A percentile compares a stretch with the other conserved stretches of the same genome.
Conservation (phyloP, 1,140 invertebrate species). For the Ephestia elutella region DNA sequence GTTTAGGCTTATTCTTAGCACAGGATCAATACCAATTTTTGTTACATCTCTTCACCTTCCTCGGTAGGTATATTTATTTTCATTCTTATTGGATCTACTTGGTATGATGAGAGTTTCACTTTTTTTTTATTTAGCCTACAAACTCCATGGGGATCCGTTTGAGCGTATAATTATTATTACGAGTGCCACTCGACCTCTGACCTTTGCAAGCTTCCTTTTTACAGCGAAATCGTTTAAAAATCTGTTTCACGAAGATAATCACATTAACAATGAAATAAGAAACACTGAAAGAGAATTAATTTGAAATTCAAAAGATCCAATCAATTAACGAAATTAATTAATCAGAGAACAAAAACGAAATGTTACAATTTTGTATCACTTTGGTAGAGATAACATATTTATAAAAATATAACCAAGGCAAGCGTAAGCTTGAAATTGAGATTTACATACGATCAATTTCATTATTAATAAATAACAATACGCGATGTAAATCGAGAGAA, state of each 20-base stretch:
- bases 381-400: too few relatives aligned
- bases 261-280: not conserved
- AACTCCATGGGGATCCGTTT: not conserved
- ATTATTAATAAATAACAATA: not conserved
- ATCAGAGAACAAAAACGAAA: not conserved
- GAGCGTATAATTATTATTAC: not conserved
- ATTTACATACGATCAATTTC: not conserved
- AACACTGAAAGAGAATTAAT: not conserved
- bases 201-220: not conserved
- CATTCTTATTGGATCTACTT: too few relatives aligned
- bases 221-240: not conserved
- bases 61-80: too few relatives aligned
- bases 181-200: not conserved
- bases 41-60: too few relatives aligned
- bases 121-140: not conserved
- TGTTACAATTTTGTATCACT: too few relatives aligned
- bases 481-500: not conserved
- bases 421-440: too few relatives aligned
- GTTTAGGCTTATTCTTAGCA: too few relatives aligned
- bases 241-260: not conserved
- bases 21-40: too few relatives aligned
- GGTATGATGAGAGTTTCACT: too few relatives aligned
- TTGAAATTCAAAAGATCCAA: not conserved
- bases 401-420: too few relatives aligned
- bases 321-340: not conserved